Evolutionary conservation across 2,888 invertebrate genomes (phyloP), one percentile per base, ranked within the genome.

Genomic region (Masnerella sp.): DNA sequence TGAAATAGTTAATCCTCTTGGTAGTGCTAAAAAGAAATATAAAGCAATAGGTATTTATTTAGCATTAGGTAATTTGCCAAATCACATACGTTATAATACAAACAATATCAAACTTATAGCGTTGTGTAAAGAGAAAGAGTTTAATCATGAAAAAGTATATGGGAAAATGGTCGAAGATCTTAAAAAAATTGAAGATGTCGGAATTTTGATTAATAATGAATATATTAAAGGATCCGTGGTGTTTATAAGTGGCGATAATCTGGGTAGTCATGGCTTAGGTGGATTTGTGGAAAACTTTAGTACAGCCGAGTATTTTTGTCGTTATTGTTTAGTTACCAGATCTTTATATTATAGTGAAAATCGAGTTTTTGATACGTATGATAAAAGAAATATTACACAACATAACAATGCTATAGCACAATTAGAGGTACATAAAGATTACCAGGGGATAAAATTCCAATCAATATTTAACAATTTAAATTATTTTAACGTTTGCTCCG

Each of bases 1-100:
- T 62, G 80, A 82, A 65, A 32, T 80, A 25, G 82, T 81, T 12
- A 83, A 84, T 72, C 81, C 82, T 5, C 28, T 83, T 3, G 81
- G 80, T 8, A 67, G 78, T 0, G 71, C 80, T 5, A 80, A 70
- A 70, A 77, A 72, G 45, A 82, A 80, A 42, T 73, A 83, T 51
- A 82, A 81, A 76, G 22, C 81, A 18, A 32, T 81, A 17, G 80
- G 77, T n/a, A 18, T 83, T 9, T 83, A 83, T 54, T 75, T 81
- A 72, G 20, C 42, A 9, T 20, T 42, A 4, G 17, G 42, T 18
- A 42, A 42, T 20, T 9, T 42, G 1, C 42, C 9, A 18, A 2
- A 9, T n/a, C 7, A 42, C 5, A 2, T 42, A 9, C 9, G 42
- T 9, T 18, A 18, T 20, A 2, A 18, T 36, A 36, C 3, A 18